Evolutionary conservation across 2,797 vertebrate genomes (phyloP).

Genomic region (Chelon labrosus): DNA sequence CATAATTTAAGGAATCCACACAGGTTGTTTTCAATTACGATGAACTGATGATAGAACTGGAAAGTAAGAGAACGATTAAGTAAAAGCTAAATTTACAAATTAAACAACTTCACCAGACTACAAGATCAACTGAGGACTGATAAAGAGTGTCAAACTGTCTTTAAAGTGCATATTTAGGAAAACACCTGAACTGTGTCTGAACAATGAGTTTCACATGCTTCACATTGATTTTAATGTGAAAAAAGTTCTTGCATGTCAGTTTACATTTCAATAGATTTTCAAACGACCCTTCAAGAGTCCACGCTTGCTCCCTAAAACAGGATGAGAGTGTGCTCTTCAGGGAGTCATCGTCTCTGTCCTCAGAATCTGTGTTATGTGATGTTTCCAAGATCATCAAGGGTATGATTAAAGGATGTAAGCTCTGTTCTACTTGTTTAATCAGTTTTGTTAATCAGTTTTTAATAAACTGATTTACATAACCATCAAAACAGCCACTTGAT

Average conservation of each 20-base stretch:
- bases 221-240: not conserved
- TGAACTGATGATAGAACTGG: too few species aligned
- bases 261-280: not conserved
- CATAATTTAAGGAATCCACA: not conserved
- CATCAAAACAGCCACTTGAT: slow-evolving; percentile 70
- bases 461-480: slow-evolving; percentile 72
- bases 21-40: not conserved
- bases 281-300: not conserved
- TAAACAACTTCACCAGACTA: not conserved
- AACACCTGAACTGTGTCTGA: not conserved
- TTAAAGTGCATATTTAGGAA: not conserved
- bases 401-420: slow-evolving; percentile 57
- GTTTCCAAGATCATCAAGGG: slow-evolving; percentile 47
- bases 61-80: too few species aligned
- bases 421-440: slow-evolving; percentile 60
- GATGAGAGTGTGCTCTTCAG: not conserved
- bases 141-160: not conserved
- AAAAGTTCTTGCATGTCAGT: not conserved
- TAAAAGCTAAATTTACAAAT: too few species aligned
- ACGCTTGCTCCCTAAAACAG: not conserved
- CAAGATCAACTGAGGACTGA: slow-evolving; percentile 4
- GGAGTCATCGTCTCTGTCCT: slow-evolving; percentile 17
- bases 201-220: not conserved
- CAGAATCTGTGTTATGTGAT: slow-evolving; percentile 7
- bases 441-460: slow-evolving; percentile 68